Percentiles rank a stretch among this genome's conserved stretches.
Evolutionary conservation across 2,797 vertebrate genomes (phyloP).

Genomic region (Cyprinodon diabolis): DNA sequence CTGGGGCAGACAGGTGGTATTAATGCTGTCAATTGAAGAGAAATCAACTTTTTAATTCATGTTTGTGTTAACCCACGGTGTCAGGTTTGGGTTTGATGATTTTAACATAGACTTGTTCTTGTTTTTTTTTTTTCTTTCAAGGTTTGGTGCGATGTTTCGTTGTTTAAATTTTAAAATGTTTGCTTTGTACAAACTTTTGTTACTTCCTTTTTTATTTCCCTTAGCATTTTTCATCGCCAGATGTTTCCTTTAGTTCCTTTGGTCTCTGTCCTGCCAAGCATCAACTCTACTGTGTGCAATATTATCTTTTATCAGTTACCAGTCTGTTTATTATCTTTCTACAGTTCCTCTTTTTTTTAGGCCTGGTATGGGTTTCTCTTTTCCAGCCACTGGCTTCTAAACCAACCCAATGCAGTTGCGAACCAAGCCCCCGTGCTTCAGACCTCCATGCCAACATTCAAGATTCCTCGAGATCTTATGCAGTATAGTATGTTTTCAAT

Average conservation of each 20-base stretch:
- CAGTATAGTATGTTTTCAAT: too few relatives aligned
- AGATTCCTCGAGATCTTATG: too few relatives aligned
- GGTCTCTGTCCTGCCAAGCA: background rate
- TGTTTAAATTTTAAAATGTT: background rate
- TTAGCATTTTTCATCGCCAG: background rate
- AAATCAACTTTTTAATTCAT: slow-evolving; percentile 14
- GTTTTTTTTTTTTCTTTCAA: background rate
- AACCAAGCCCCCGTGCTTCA: too few relatives aligned
- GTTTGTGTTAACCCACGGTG: background rate
- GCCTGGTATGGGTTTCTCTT: too few relatives aligned
- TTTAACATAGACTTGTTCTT: background rate
- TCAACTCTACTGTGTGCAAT: background rate
- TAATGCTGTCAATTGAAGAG: slow-evolving; percentile 73
- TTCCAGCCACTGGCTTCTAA: too few relatives aligned
- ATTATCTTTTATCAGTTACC: background rate
- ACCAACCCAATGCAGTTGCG: too few relatives aligned
- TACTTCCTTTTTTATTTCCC: background rate
- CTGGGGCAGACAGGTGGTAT: slow-evolving; percentile 87
- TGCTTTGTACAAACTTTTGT: background rate
- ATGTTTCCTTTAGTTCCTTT: background rate
- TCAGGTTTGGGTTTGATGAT: background rate
- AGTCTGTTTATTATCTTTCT: background rate
- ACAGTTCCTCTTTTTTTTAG: too few relatives aligned
- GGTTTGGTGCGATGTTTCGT: background rate
- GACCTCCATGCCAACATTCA: too few relatives aligned